Evolutionary conservation across 2,888 invertebrate genomes (phyloP).

Genomic region (Prosopocoilus inquinatus): DNA sequence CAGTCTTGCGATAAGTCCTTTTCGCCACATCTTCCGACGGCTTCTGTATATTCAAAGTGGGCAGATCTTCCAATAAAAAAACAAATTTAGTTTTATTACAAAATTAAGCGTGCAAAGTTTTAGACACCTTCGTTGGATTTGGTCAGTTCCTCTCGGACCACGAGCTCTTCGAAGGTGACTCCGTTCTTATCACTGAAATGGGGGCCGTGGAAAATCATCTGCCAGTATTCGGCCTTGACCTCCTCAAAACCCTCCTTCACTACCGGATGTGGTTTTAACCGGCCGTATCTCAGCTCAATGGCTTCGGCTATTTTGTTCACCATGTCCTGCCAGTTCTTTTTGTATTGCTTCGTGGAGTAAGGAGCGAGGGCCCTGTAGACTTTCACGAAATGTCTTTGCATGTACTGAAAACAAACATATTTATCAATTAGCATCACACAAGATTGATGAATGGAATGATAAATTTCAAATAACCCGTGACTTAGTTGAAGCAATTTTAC

Average conservation of each 20-base stretch:
- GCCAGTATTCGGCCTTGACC: constrained; percentile 59
- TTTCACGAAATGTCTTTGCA: constrained; percentile 64
- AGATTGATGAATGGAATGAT: no score
- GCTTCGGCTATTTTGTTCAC: constrained; percentile 62
- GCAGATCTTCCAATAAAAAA: not conserved
- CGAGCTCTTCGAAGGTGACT: constrained; percentile 54
- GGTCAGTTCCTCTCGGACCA: constrained; percentile 48
- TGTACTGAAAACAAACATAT: constrained; percentile 54
- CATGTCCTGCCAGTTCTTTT: constrained; percentile 50
- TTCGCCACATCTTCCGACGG: constrained; percentile 24
- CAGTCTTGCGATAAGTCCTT: constrained; percentile 28
- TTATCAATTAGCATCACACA: not conserved
- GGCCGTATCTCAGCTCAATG: constrained; percentile 73
- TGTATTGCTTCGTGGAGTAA: constrained; percentile 60
- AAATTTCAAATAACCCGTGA: no score
- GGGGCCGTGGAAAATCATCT: constrained; percentile 63
- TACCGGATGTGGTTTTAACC: constrained; percentile 64
- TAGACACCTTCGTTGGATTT: constrained; percentile 27
- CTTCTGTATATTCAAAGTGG: constrained; percentile 10
- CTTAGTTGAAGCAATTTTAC: no score
- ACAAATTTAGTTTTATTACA: not conserved
- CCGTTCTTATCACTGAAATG: constrained; percentile 66
- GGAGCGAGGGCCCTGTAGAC: constrained; percentile 61
- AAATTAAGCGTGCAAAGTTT: not conserved
- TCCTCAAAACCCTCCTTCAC: constrained; percentile 69